phyloP scores from a whole-genome alignment of 2,113 vertebrate genomes.

The Aegithalos caudatus region DNA sequence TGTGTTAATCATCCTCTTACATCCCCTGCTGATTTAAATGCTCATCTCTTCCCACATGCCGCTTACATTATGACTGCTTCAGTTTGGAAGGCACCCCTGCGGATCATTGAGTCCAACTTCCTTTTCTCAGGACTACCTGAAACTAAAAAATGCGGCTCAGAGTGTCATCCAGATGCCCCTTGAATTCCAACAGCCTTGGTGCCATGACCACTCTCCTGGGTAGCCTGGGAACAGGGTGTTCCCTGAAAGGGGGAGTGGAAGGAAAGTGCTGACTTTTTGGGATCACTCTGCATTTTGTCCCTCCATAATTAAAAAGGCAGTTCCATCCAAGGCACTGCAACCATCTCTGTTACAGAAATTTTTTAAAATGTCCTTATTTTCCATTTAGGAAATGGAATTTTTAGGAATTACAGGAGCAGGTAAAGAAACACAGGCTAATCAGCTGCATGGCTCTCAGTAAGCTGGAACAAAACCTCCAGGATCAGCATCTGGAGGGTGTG shows the following conservation, averaged over 20 bases:
- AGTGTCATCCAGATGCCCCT: not conserved
- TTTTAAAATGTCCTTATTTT: not conserved
- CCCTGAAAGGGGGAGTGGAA: not conserved
- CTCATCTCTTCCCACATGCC: not conserved
- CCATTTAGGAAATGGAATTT: not conserved
- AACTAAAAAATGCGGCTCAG: not conserved
- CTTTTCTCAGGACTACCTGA: not conserved
- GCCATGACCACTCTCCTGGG: fast-evolving
- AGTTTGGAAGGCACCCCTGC: no score
- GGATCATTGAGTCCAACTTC: not conserved
- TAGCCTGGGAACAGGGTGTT: not conserved
- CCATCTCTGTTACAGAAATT: not conserved
- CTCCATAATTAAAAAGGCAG: not conserved
- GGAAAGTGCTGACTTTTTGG: not conserved
- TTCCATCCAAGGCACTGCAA: not conserved
- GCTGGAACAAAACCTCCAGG: not conserved
- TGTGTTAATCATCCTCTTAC: not conserved
- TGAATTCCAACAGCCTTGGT: not conserved
- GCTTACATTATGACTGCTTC: not conserved
- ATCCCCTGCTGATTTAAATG: not conserved
- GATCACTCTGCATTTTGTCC: not conserved
- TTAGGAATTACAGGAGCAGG: not conserved
- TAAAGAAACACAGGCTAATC: not conserved
- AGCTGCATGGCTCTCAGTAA: not conserved
- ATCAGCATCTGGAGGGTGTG: not conserved